Base-by-base conservation (phyloP, 2,797 vertebrate genomes). In the Sarcophilus harrisii region DNA sequence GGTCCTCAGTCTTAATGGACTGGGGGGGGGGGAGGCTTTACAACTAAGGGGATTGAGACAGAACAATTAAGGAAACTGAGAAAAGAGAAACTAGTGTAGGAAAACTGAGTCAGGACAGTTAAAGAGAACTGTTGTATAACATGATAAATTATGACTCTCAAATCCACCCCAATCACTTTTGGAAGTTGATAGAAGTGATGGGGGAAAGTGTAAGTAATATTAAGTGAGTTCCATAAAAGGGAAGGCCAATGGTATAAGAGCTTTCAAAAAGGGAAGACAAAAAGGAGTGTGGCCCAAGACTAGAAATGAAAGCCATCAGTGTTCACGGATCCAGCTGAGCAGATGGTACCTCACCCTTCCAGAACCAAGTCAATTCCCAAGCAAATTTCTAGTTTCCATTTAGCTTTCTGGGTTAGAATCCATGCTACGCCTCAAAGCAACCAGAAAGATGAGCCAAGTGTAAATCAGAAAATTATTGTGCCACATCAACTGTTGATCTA, bases 141-240 rank as follows among this genome's bases (percentile, higher is more conserved):
- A n/a, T n/a, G n/a, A 98, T 98, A 98, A 98, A 98, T 98, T 98
- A 98, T 81, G 94, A 97, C 96, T 96, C 95, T 97, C 92, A 96
- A 95, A 96, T 60, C 95, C 94, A 95, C 66, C 94, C 91, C 92
- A 95, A 94, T 96, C 96, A 95, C 95, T 90, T 94, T 18, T 94
- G 62, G 90, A 90, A 91, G 57, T 28, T 87, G 49, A 91, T 94
- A 52, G 16, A 95, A 95, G 95, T 91, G 94, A 95, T 91, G 91
- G 9, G 94, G 1, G 27, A 29, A 52, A 55, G 97, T 90, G 91
- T 81, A 93, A 90, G 54, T 54, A 21, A 55, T 30, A 90, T 90
- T 73, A 29, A 55, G 90, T 90, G 90, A 90, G 52, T 57, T 81
- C 73, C 94, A 90, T 90, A 92, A 73, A n/a, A 93, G 96, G 97